phyloP scores from a whole-genome alignment of 2,797 vertebrate species.

The Lindbergichthys nudifrons region DNA sequence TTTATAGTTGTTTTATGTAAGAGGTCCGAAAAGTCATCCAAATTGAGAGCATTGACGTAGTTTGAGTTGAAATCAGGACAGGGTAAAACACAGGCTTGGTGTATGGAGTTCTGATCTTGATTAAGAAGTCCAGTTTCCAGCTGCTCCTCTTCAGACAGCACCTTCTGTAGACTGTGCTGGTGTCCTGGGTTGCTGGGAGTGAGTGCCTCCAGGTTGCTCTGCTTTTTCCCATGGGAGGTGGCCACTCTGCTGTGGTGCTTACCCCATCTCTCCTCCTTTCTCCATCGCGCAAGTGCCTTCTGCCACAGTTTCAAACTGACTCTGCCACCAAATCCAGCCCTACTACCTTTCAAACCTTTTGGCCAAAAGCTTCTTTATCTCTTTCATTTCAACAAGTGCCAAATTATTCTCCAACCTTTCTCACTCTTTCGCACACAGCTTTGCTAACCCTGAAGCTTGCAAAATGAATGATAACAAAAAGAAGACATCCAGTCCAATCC shows the following conservation, averaged over 20 bases:
- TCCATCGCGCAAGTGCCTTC: slow-evolving; percentile 74
- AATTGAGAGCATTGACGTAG: background rate
- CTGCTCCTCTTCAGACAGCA: slow-evolving; percentile 66
- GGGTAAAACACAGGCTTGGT: background rate
- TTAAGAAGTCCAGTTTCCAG: slow-evolving; percentile 44
- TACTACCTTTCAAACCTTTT: slow-evolving; percentile 63
- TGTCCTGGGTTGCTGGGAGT: slow-evolving; percentile 84
- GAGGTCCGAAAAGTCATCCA: background rate
- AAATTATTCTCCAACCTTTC: slow-evolving; percentile 64
- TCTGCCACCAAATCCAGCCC: slow-evolving; percentile 65
- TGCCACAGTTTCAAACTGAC: slow-evolving; percentile 66
- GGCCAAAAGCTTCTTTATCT: slow-evolving; percentile 61
- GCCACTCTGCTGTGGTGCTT: slow-evolving; percentile 70
- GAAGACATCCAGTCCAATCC: slow-evolving; percentile 60
- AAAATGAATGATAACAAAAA: slow-evolving; percentile 50
- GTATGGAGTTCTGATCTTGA: background rate
- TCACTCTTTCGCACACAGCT: slow-evolving; percentile 78
- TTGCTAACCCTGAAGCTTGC: slow-evolving; percentile 84
- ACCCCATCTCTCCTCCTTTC: slow-evolving; percentile 67
- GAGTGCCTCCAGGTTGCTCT: slow-evolving; percentile 81
- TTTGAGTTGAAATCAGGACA: background rate
- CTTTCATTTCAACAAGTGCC: slow-evolving; percentile 65
- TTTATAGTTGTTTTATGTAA: background rate
- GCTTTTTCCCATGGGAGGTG: slow-evolving; percentile 76
- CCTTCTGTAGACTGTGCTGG: slow-evolving; percentile 66